phyloP scores from a whole-genome alignment of 2,797 vertebrate genomes.

The Benthosema pterotum region DNA sequence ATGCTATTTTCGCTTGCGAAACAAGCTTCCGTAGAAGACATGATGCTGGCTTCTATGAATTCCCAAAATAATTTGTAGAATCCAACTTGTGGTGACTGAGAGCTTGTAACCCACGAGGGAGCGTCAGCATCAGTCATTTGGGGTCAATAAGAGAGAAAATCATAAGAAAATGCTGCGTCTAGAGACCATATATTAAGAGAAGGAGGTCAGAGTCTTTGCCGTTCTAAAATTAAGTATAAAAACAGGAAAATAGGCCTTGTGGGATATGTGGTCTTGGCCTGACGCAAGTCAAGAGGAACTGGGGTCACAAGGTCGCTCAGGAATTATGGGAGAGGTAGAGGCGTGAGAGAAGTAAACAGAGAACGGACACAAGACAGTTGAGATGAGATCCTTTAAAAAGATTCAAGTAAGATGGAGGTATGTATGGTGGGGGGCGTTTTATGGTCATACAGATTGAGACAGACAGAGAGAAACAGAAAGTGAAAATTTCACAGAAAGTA shows the following conservation, averaged over 20 bases:
- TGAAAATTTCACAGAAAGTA: conserved; percentile 2
- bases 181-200: neutral
- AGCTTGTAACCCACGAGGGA: too few relatives aligned
- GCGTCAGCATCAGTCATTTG: too few relatives aligned
- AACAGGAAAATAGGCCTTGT: conserved; percentile 26
- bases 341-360: conserved; percentile 59
- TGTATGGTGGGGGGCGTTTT: too few relatives aligned
- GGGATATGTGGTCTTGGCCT: conserved; percentile 21
- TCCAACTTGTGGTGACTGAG: neutral
- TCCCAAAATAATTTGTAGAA: neutral
- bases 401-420: too few relatives aligned
- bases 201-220: neutral
- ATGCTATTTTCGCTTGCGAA: too few relatives aligned
- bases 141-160: neutral
- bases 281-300: conserved; percentile 30
- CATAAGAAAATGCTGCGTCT: neutral
- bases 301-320: conserved; percentile 49
- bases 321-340: conserved; percentile 23
- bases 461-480: conserved; percentile 15
- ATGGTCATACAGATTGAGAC: neutral
- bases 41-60: too few relatives aligned
- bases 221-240: conserved; percentile 27
- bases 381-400: too few relatives aligned
- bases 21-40: neutral
- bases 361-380: conserved; percentile 26